These are phyloP conservation scores for Bellardia bayeri DNA, from an alignment of 2,888 invertebrate genomes.

Conservation along the genomic window DNA sequence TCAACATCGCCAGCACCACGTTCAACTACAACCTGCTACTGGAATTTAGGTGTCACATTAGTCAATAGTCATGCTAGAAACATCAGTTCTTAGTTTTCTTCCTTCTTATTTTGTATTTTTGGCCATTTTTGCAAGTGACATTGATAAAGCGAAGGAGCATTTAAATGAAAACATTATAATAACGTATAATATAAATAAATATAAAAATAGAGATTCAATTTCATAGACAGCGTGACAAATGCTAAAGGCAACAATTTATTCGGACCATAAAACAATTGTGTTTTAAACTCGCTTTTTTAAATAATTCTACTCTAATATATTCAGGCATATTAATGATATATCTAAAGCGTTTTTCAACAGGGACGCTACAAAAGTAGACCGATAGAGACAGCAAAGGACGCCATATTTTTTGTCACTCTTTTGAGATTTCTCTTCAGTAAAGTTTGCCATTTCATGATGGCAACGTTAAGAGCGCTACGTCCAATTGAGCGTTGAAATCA, in stretches of 20 bases:
- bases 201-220: conserved; percentile 2
- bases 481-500: too few relatives aligned
- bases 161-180: conserved; percentile 42
- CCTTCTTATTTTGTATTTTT: not conserved
- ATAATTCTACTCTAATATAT: too few relatives aligned
- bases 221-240: not conserved
- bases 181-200: not conserved
- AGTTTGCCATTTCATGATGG: too few relatives aligned
- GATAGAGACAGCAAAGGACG: too few relatives aligned
- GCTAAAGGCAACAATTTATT: not conserved
- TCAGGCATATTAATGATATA: too few relatives aligned
- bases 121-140: conserved; percentile 19
- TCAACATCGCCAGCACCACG: not conserved
- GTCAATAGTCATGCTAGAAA: not conserved
- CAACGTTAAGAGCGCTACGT: too few relatives aligned
- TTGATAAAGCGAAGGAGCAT: conserved; percentile 50
- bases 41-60: not conserved
- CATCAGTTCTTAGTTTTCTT: conserved; percentile 2
- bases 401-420: too few relatives aligned
- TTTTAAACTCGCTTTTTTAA: too few relatives aligned
- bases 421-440: too few relatives aligned
- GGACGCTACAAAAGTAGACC: too few relatives aligned
- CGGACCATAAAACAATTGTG: too few relatives aligned
- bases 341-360: too few relatives aligned
- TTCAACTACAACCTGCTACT: not conserved